Percentiles rank a stretch among this genome's conserved stretches.
Evolutionary conservation across 1,140 invertebrate genomes (phyloP).

Genomic region (Platyscapa corneri): DNA sequence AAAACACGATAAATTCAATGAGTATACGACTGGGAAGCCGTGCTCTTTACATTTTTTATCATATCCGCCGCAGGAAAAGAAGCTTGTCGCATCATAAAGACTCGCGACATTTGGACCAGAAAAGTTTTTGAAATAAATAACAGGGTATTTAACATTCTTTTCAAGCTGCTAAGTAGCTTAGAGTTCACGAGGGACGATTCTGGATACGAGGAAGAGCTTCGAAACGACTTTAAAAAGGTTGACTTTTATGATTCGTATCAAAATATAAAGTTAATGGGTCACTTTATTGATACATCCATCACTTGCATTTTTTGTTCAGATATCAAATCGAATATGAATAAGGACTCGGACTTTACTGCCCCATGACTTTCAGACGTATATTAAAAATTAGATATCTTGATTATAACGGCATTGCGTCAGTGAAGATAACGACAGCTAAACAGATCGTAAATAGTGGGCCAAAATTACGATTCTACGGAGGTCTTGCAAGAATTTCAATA

Average conservation of each 20-base stretch:
- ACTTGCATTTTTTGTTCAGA: neutral
- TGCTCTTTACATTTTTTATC: slow-evolving; percentile 8
- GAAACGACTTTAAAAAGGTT: neutral
- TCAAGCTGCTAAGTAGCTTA: neutral
- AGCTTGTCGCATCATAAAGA: neutral
- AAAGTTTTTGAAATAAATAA: slow-evolving; percentile 74
- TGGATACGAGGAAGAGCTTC: neutral
- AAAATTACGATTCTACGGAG: no score
- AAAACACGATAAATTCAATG: slow-evolving; percentile 45
- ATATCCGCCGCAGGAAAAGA: neutral
- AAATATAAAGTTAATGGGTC: neutral
- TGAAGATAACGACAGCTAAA: no score
- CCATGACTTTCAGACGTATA: neutral
- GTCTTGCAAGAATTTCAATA: no score
- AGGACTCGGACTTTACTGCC: neutral
- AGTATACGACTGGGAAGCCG: neutral
- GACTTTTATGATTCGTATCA: neutral
- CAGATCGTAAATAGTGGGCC: no score
- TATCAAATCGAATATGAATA: neutral
- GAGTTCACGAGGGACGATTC: neutral
- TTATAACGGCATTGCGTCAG: neutral
- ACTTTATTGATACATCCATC: neutral
- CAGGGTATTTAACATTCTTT: slow-evolving; percentile 68
- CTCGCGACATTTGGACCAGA: slow-evolving; percentile 38
- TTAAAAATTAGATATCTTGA: neutral